phyloP scores from a whole-genome alignment of 2,113 vertebrate species.

The Excalfactoria chinensis region DNA sequence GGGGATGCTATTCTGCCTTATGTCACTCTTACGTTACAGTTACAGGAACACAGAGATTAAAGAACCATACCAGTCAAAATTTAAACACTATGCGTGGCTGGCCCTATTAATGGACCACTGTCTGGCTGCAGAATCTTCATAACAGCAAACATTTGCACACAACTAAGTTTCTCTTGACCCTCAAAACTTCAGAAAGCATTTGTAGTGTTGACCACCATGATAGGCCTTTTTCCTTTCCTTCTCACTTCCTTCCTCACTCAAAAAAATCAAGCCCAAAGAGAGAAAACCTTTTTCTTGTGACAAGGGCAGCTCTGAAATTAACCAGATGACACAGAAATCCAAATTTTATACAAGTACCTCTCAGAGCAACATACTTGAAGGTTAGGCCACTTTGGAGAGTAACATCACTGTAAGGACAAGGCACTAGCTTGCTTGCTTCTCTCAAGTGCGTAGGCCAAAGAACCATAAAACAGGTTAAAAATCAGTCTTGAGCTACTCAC shows the following conservation, averaged over 20 bases:
- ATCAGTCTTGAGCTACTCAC: background rate
- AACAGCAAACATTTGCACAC: background rate
- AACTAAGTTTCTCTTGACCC: background rate
- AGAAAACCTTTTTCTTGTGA: background rate
- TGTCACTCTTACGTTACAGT: background rate
- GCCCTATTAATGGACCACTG: background rate
- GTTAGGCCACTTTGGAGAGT: background rate
- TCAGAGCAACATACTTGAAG: background rate
- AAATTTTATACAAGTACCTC: background rate
- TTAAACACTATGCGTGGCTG: background rate
- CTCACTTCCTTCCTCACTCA: background rate
- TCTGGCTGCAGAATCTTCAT: background rate
- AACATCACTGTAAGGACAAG: background rate
- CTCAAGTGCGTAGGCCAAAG: background rate
- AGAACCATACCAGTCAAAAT: background rate
- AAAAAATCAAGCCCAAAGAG: background rate
- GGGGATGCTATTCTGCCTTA: background rate
- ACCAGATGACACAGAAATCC: background rate
- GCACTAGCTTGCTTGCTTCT: background rate
- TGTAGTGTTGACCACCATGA: background rate
- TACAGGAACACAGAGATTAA: background rate
- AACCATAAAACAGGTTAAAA: background rate
- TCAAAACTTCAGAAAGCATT: background rate
- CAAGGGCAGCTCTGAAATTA: background rate
- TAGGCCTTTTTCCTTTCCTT: background rate